Evolutionary conservation across 2,888 invertebrate species (phyloP).

Genomic region (Ormyrus labotus): DNA sequence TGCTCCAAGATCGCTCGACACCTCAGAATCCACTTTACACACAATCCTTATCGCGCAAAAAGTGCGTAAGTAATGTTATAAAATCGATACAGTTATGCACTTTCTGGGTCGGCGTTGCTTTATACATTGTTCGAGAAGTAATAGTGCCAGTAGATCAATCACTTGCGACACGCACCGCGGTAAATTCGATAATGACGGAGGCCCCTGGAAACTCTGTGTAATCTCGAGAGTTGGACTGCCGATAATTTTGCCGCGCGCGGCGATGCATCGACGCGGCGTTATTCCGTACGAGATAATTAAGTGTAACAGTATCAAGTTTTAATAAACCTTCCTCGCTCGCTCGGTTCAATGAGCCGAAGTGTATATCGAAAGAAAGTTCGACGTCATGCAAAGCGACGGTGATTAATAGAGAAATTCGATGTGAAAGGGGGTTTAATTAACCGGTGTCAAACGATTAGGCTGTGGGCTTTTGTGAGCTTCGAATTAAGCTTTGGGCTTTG

Average conservation of each 20-base stretch:
- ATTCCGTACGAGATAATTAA: not conserved
- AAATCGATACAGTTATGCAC: not conserved
- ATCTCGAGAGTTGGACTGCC: too few species aligned
- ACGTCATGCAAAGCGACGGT: too few species aligned
- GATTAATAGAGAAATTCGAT: too few species aligned
- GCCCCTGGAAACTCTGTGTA: too few species aligned
- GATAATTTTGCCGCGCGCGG: not conserved
- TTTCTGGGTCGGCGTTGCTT: slow-evolving; percentile 2
- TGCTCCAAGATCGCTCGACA: too few species aligned
- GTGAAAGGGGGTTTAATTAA: too few species aligned
- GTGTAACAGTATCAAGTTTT: not conserved
- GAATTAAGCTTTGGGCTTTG: too few species aligned
- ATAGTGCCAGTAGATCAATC: not conserved
- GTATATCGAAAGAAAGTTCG: too few species aligned
- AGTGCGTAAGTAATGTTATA: not conserved
- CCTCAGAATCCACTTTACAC: not conserved
- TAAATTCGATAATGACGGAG: not conserved
- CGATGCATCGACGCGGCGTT: not conserved
- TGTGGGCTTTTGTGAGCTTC: too few species aligned
- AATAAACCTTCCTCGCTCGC: not conserved
- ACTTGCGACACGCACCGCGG: not conserved
- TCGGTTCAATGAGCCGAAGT: not conserved
- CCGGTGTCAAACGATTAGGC: too few species aligned
- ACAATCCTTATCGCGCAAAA: not conserved
- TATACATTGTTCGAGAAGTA: not conserved